Conservation (phyloP, 2,888 invertebrate species). For the Lasioglossum figueresi region DNA sequence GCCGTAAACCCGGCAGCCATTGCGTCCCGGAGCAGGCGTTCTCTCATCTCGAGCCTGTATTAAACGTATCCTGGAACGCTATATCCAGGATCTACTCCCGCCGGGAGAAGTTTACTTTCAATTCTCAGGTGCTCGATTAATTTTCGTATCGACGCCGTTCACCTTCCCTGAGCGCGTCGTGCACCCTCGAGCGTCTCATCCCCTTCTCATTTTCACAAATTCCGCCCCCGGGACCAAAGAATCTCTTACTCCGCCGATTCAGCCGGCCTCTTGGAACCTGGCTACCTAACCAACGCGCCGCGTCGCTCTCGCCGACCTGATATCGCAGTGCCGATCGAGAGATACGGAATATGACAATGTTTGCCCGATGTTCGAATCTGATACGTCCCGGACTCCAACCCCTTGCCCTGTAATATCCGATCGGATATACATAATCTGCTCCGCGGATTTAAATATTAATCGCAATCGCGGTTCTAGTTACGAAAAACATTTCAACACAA, state of each 20-base stretch:
- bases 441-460: not conserved
- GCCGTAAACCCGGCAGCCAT: conserved; percentile 63
- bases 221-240: conserved; percentile 44
- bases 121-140: conserved; percentile 70
- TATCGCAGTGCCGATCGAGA: not conserved
- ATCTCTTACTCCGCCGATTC: conserved; percentile 22
- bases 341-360: not conserved
- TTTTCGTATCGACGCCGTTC: conserved; percentile 62
- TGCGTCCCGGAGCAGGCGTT: conserved; percentile 42
- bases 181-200: conserved; percentile 44
- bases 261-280: not conserved
- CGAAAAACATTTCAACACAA: not conserved
- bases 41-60: conserved; percentile 47
- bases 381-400: not conserved
- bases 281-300: not conserved
- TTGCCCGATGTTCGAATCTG: not conserved
- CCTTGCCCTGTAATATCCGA: not conserved
- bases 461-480: not conserved
- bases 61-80: conserved; percentile 52
- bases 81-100: conserved; percentile 51
- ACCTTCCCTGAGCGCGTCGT: conserved; percentile 10
- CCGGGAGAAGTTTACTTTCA: conserved; percentile 68
- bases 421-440: not conserved
- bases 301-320: not conserved
- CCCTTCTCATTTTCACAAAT: conserved; percentile 47